phyloP scores from a whole-genome alignment of 2,888 invertebrate genomes.

The Bruchidius siliquastri region DNA sequence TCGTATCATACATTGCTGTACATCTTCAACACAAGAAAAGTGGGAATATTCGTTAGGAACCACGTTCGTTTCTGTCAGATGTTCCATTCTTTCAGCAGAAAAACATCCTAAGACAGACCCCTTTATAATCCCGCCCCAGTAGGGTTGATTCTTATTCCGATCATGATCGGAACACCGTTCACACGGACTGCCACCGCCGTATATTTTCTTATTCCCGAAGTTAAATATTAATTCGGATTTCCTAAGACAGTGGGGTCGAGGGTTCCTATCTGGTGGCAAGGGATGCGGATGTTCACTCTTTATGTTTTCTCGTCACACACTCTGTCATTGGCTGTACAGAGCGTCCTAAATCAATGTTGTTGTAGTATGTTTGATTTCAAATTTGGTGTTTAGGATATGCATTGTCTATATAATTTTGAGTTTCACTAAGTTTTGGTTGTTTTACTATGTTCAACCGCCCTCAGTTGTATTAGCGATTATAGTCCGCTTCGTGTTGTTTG shows the following conservation, averaged over 20 bases:
- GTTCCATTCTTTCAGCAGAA: not conserved
- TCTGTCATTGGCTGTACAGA: not conserved
- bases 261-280: not conserved
- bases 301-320: not conserved
- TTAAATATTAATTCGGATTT: constrained; percentile 5
- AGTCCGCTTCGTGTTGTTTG: too few species aligned
- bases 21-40: not conserved
- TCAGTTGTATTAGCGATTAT: too few species aligned
- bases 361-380: too few species aligned
- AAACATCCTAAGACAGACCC: not conserved
- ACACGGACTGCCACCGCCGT: not conserved
- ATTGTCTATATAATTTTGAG: too few species aligned
- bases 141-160: not conserved
- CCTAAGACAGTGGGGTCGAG: not conserved
- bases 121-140: not conserved
- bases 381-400: too few species aligned
- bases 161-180: not conserved
- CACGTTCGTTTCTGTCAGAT: not conserved
- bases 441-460: too few species aligned
- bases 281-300: not conserved
- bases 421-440: too few species aligned
- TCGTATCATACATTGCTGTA: not conserved
- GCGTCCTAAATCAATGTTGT: not conserved
- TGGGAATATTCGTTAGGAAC: not conserved
- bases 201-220: not conserved